Base-by-base conservation (phyloP, 2,113 vertebrate genomes). In the Sula dactylatra region DNA sequence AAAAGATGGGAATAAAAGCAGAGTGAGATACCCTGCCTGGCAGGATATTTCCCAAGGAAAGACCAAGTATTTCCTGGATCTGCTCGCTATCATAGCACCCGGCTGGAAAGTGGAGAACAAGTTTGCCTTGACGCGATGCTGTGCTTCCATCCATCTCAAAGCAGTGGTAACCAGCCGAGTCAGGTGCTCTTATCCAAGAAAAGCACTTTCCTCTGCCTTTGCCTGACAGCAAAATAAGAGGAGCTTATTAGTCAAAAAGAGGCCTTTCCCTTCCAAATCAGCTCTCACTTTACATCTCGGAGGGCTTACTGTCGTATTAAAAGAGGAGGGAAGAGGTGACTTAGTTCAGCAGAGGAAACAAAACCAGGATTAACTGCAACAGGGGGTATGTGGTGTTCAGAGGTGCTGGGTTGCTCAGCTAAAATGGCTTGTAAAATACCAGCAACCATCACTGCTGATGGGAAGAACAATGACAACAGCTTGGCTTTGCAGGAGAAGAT, bases 91-190 rank as follows among this genome's bases (percentile, higher is more conserved):
- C 34, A 18, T 13, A 77, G 25, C 32, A 88, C 4, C 32, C 1
- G 1, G 14, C 16, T 29, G 26, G 64, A 64, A 91, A 91, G 26
- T 5, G 5, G 19, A 71, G n/a, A n/a, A 54, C 16, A 26, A 3
- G 5, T 55, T 64, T 64, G 19, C 34, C 18, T 82, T 2, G 4
- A 44, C 17, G 26, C 0, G 0, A 20, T 70, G 73, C 27, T 64
- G 32, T 36, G 16, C 52, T 90, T 65, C 44, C 49, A 73, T 34
- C 9, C 13, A 4, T 70, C 61, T 45, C 52, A 83, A 64, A 44
- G 42, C 4, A 2, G 36, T 29, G 34, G 34, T 26, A 65, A 73
- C 34, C 44, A 84, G 47, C 16, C 1, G 9, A 66, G 20, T 34
- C 40, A 38, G 18, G 13, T 3, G 2, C 34, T 84, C 22, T 54